Base-by-base conservation (phyloP, 2,888 invertebrate genomes). In the Tethea ocularis region DNA sequence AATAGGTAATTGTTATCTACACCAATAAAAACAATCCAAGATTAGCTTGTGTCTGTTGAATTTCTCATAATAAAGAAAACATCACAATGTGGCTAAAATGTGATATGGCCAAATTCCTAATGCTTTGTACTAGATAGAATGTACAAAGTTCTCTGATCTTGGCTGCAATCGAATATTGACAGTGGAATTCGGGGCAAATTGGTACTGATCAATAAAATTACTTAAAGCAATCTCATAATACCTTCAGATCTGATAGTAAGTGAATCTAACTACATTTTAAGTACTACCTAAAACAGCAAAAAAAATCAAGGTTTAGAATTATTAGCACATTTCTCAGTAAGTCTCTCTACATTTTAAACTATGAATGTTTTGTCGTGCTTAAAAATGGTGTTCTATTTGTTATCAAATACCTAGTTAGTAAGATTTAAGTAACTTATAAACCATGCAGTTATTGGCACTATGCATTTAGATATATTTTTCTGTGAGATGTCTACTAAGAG, bases 311-410 rank as follows among this genome's bases (percentile, higher is more conserved):
- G 79, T 91, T 92, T 91, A 93, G 90, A 91, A 88, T 92, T 92
- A 91, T 90, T 93, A 93, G 93, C 93, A 93, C 93, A 91, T 93
- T 93, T 93, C 93, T 93, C 91, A 92, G 84, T 92, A 91, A 90
- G 93, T 93, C 93, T 93, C 93, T 93, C 93, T 93, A 93, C 92
- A 92, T 89, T 93, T 93, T 93, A 91, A 93, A 91, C 93, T 93
- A 93, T 93, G 86, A 91, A 93, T 93, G 93, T 93, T 93, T 93
- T 93, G 91, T 93, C 93, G 93, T 93, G 93, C 93, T 93, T 93
- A 92, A 92, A 41, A 90, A 91, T 91, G 93, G 93, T 93, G 93
- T 93, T 93, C 93, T 93, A 92, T 93, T 93, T 93, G 93, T 93
- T 93, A 93, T 91, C 86, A 93, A 93, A 92, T 93, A 93, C 86